Percentiles rank a stretch among this genome's conserved stretches.
Evolutionary conservation across 2,888 invertebrate genomes (phyloP).

Genomic region (Tanytarsus gracilentus): DNA sequence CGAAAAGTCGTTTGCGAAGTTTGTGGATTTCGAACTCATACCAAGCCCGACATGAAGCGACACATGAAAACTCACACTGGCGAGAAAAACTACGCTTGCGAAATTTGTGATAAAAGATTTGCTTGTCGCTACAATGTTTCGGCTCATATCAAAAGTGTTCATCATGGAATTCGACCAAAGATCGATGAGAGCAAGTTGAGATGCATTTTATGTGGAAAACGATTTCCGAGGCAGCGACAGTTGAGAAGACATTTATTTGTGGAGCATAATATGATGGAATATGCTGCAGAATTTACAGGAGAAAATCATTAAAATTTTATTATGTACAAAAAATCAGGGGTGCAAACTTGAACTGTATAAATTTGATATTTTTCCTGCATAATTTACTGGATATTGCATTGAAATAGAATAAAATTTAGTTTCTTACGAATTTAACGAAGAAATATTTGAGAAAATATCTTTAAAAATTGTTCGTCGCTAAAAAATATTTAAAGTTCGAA

Average conservation of each 20-base stretch:
- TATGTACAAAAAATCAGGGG: too few species aligned
- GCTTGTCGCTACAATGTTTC: neutral
- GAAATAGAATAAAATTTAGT: too few species aligned
- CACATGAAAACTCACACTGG: neutral
- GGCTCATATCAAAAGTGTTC: neutral
- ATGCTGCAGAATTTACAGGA: too few species aligned
- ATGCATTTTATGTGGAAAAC: neutral
- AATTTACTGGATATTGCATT: too few species aligned
- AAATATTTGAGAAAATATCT: too few species aligned
- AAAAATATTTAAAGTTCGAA: too few species aligned
- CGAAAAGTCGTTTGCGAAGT: neutral
- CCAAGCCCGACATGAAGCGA: neutral
- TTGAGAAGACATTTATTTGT: neutral
- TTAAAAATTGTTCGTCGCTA: too few species aligned
- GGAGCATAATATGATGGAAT: neutral
- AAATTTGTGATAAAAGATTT: neutral
- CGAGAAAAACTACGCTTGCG: neutral
- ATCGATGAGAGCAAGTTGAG: neutral
- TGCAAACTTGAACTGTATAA: too few species aligned
- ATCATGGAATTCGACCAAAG: neutral
- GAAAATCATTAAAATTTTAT: too few species aligned
- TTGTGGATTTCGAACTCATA: neutral
- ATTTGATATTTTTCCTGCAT: too few species aligned
- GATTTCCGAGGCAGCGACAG: neutral
- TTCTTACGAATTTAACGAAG: too few species aligned